Conservation (phyloP, 2,113 vertebrate species). For the Loxodonta africana region DNA sequence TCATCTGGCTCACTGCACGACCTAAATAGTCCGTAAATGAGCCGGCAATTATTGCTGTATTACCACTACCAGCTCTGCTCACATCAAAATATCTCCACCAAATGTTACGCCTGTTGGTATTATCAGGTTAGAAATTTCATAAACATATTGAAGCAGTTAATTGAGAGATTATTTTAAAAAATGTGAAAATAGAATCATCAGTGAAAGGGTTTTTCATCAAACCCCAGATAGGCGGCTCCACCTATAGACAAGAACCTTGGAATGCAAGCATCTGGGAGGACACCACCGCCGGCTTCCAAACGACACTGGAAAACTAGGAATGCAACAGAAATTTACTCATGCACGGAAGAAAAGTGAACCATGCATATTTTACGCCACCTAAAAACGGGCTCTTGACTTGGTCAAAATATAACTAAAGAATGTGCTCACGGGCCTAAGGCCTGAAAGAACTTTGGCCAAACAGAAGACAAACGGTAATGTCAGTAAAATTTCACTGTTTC, state of each 20-base stretch:
- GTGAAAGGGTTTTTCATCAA: conserved; percentile 83
- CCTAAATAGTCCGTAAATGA: conserved; percentile 97
- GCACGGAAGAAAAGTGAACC: not conserved
- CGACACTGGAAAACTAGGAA: not conserved
- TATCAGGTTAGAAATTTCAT: conserved; percentile 92
- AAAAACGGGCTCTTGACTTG: not conserved
- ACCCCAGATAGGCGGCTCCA: conserved; percentile 85
- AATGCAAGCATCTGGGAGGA: conserved; percentile 68
- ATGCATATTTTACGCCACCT: not conserved
- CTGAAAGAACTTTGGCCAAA: not conserved
- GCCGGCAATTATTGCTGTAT: conserved; percentile 95
- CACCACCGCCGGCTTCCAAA: not conserved
- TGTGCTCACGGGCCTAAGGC: not conserved
- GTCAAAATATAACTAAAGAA: conserved; percentile 37
- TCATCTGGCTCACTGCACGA: conserved; percentile 96
- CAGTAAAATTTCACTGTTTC: not conserved
- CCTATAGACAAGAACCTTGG: conserved; percentile 80
- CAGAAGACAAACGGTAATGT: not conserved
- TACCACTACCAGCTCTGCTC: conserved; percentile 91
- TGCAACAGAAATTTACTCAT: not conserved
- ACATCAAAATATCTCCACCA: conserved; percentile 94
- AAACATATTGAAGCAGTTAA: conserved; percentile 92
- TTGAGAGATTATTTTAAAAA: conserved; percentile 90
- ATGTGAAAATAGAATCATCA: conserved; percentile 87
- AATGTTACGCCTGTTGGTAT: conserved; percentile 93